Evolutionary conservation across 2,888 invertebrate species (phyloP), one percentile per base, ranked within the genome.

Genomic region (Luperina testacea): DNA sequence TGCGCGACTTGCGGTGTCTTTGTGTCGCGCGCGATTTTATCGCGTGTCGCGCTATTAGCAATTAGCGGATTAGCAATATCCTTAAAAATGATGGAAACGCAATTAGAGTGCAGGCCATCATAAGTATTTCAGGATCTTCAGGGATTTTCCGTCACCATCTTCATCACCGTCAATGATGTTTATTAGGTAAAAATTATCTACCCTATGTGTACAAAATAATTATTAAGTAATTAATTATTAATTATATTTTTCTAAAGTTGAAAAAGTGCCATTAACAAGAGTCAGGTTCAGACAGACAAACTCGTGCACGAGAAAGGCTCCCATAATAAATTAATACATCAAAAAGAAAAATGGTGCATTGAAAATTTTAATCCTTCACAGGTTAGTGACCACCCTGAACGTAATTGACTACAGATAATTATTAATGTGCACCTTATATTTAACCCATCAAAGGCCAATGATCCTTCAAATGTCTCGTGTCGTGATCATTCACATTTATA

Each of bases 401-500:
- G 24, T 57, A 45, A 71, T 69, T 32, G 32, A 70, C 15, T 24
- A 71, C 15, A 57, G 2, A 48, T 51, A 7, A 61, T 24, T 6
- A 15, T 42, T 13, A 64, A 9, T 15, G 5, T 48, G 11, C 17
- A 67, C 27, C 27, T 7, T 9, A 27, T 24, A 42, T 51, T 78
- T 13, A 78, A 48, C n/a, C 32, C 57, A 27, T 27, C 17, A n/a
- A 67, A 48, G 67, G 38, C 11, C 65, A 9, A 27, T 59, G 78
- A 38, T 17, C 48, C 6, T 48, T 8, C 13, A 38, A 17, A 57
- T 57, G 77, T 77, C 45, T 57, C 32, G 17, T 78, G 57, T 57
- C 32, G 17, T 78, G 57, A 27, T 65, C 45, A 24, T 24, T 76
- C 24, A n/a, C 24, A 0, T 45, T 75, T 32, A 32, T 48, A 8